A percentile compares a stretch with the other conserved stretches of the same genome.
These are phyloP conservation scores for Parambassis ranga DNA, from an alignment of 2,797 vertebrate genomes.

Conservation along the genomic window DNA sequence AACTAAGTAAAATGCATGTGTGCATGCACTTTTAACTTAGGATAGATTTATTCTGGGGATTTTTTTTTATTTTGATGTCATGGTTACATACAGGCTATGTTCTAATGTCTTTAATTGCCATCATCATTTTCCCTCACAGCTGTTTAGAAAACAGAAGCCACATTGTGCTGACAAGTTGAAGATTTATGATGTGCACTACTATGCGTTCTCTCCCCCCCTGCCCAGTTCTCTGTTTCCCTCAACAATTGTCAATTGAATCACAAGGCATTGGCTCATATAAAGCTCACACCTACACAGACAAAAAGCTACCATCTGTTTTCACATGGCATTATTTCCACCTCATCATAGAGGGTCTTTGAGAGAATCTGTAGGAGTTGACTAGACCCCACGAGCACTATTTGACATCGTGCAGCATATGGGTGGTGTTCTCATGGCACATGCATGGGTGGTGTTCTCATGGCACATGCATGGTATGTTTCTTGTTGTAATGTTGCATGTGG, in stretches of 20 bases:
- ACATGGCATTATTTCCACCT: conserved; percentile 38
- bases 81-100: background rate
- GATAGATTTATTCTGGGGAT: background rate
- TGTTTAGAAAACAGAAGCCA: conserved; percentile 13
- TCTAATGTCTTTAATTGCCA: background rate
- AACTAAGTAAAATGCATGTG: background rate
- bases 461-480: conserved; percentile 38
- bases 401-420: conserved; percentile 49
- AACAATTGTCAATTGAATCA: conserved; percentile 66
- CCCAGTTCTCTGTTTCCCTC: conserved; percentile 43
- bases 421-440: conserved; percentile 50
- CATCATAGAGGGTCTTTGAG: conserved; percentile 47
- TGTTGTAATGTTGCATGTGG: conserved; percentile 36
- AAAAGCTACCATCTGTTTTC: conserved; percentile 34
- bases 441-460: conserved; percentile 55
- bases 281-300: conserved; percentile 59
- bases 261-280: conserved; percentile 31
- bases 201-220: background rate
- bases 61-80: background rate
- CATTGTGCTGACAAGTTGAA: conserved; percentile 1
- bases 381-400: conserved; percentile 20
- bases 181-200: conserved; percentile 10
- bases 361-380: conserved; percentile 41
- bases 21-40: background rate
- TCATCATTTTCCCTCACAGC: conserved; percentile 10